A percentile compares a stretch with the other conserved stretches of the same genome.
These are phyloP conservation scores for Achroia grisella DNA, from an alignment of 1,140 invertebrate species.

Conservation along the genomic window DNA sequence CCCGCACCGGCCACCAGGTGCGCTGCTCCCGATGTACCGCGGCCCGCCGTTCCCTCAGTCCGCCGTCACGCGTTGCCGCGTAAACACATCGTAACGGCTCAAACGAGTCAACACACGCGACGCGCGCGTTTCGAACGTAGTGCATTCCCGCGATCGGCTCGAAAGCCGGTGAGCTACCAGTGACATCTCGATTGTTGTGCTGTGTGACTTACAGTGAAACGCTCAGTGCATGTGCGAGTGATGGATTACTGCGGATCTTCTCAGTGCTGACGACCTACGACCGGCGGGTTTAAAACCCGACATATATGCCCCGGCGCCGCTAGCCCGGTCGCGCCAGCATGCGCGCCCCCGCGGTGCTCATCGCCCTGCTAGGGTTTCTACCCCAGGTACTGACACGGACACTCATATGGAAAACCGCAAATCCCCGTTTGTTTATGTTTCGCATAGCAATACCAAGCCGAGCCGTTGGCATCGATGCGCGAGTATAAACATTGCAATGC, in stretches of 20 bases:
- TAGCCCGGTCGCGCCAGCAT: constrained; percentile 65
- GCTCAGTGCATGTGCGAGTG: constrained; percentile 64
- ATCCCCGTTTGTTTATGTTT: constrained; percentile 51
- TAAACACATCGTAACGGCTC: constrained; percentile 47
- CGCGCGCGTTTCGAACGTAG: constrained; percentile 68
- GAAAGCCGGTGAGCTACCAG: constrained; percentile 56
- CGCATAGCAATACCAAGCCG: constrained; percentile 22
- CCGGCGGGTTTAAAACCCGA: constrained; percentile 42
- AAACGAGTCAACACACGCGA: constrained; percentile 44
- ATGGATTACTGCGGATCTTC: constrained; percentile 63
- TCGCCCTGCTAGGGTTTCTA: constrained; percentile 70
- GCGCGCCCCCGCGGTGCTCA: constrained; percentile 67
- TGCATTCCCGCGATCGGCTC: constrained; percentile 63
- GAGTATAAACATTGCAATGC: constrained; percentile 24
- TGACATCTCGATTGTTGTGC: constrained; percentile 63
- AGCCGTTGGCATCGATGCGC: constrained; percentile 28
- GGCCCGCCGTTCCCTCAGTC: constrained; percentile 63
- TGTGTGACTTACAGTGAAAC: constrained; percentile 68
- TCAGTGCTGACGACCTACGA: constrained; percentile 57
- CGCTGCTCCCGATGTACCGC: constrained; percentile 53
- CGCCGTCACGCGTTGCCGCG: constrained; percentile 58
- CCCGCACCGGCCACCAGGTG: constrained; percentile 17
- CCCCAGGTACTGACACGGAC: constrained; percentile 60
- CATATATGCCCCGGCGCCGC: constrained; percentile 67
- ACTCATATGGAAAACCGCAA: constrained; percentile 51